Evolutionary conservation across 2,888 invertebrate genomes (phyloP), one percentile per base, ranked within the genome.

Genomic region (Drosophila buzzatii): DNA sequence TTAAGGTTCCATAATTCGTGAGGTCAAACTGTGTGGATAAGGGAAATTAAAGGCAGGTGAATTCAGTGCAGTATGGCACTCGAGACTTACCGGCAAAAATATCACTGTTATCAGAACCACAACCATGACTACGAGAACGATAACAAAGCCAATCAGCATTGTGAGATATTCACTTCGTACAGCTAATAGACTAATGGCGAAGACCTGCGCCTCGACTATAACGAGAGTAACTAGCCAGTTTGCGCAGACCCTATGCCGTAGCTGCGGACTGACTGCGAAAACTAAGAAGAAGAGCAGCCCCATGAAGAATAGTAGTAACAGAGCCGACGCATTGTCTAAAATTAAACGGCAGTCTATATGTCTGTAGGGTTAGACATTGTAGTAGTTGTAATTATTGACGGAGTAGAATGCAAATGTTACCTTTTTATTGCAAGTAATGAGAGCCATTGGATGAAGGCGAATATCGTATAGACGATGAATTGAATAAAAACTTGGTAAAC

Each of bases 381-480:
- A 20, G 33, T 8, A 18, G 23, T 8, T 27, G 23, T 16, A 18
- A 10, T 14, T 10, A 4, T 14, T 33, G 2, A 7, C 3, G 1
- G 12, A 12, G 51, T n/a, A 51, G 18, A 3, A 35, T 0, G 2
- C 7, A 33, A 12, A 51, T 7, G 20, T 64, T 73, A 83, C 83
- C 49, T 31, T 7, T 66, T 4, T 10, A 73, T 14, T 0, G 56
- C 7, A 20, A 73, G 33, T 35, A 51, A 2, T 4, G 33, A 6
- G 8, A 51, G 1, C 80, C 87, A 84, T 55, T 85, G 76, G 0
- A 55, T 0, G 0, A 76, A 5, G 7, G 69, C 81, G 3, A 70
- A 0, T 1, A 69, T 0, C 1, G 68, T 1, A 31, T 53, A 86
- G 0, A 9, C 2, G 3, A 18, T 1, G 23, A 75, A 41, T 10